Evolutionary conservation across 1,140 invertebrate species (phyloP).

Genomic region (Camponotus pennsylvanicus): DNA sequence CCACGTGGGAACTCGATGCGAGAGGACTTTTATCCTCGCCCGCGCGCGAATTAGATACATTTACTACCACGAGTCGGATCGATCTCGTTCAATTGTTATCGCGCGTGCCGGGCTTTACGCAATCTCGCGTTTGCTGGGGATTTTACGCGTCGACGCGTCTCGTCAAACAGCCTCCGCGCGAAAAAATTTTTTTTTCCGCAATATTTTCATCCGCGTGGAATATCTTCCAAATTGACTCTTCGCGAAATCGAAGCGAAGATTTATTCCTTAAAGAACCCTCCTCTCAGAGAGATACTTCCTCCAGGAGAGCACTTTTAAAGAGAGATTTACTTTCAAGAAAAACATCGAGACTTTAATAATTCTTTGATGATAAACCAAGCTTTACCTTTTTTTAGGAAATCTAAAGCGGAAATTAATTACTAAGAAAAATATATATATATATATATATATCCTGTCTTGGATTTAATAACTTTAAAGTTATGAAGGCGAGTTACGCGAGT

Average conservation of each 20-base stretch:
- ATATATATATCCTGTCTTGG: neutral
- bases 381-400: neutral
- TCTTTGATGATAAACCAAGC: neutral
- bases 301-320: neutral
- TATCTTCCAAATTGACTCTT: neutral
- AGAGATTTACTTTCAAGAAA: neutral
- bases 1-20: neutral
- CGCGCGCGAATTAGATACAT: neutral
- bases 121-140: neutral
- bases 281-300: neutral
- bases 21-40: neutral
- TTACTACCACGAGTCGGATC: neutral
- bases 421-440: neutral
- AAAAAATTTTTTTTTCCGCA: neutral
- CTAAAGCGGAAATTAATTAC: slow-evolving; percentile 6
- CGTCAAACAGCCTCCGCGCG: neutral
- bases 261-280: neutral
- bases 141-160: neutral
- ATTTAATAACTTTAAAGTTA: slow-evolving; percentile 1
- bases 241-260: neutral
- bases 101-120: neutral
- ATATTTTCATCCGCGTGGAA: neutral
- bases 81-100: slow-evolving; percentile 19
- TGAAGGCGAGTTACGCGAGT: neutral
- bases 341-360: neutral